These are phyloP conservation scores for Stictocephala bisonia DNA, from an alignment of 2,888 invertebrate genomes.

Conservation along the genomic window DNA sequence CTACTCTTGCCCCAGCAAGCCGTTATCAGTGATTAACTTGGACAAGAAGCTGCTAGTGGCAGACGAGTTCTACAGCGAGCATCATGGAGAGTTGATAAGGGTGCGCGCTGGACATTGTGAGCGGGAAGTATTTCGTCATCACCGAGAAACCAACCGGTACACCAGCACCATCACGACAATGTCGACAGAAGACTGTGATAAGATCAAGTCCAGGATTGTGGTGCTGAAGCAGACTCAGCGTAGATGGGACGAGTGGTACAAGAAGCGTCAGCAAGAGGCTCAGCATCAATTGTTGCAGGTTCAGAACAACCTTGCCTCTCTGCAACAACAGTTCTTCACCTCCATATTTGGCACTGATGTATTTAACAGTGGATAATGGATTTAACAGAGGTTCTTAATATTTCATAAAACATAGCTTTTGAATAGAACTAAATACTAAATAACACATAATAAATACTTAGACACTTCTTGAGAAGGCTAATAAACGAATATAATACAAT, in stretches of 20 bases:
- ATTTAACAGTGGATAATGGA: no score
- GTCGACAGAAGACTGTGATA: neutral
- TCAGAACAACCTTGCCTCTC: slow-evolving; percentile 9
- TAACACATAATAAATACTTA: no score
- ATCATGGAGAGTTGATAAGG: neutral
- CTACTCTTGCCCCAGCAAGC: slow-evolving; percentile 1
- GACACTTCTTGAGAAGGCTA: no score
- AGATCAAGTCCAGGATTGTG: slow-evolving; percentile 9
- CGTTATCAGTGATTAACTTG: slow-evolving; percentile 1
- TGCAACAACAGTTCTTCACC: no score
- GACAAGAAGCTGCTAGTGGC: slow-evolving; percentile 11
- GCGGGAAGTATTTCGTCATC: neutral
- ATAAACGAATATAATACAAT: no score
- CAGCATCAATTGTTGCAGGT: slow-evolving; percentile 18
- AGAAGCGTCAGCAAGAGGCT: neutral
- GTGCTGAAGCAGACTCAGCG: slow-evolving; percentile 6
- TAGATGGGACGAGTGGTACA: slow-evolving; percentile 27
- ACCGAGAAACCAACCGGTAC: no score
- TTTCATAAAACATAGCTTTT: no score
- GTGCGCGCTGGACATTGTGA: neutral
- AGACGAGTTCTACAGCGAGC: slow-evolving; percentile 11
- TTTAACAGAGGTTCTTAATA: no score
- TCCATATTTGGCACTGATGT: no score
- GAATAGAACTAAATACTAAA: no score
- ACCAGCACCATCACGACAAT: neutral